phyloP scores from a whole-genome alignment of 2,113 vertebrate species.

The Xenopus borealis region DNA sequence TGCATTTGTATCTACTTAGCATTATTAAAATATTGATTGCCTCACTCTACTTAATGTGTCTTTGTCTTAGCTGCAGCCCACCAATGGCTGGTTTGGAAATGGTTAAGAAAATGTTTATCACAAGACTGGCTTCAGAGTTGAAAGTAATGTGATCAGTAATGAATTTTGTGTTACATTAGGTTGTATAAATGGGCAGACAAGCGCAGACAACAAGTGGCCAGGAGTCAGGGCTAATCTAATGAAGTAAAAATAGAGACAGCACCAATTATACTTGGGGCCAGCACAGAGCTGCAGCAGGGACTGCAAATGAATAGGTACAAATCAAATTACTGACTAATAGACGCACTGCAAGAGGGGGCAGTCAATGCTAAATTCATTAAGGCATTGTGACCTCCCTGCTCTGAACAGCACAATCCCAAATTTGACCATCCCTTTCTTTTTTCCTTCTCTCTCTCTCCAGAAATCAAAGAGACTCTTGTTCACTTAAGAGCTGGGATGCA shows the following conservation, averaged over 20 bases:
- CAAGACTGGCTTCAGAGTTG: conserved; percentile 83
- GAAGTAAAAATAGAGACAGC: conserved; percentile 92
- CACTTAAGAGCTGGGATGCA: conserved; percentile 56
- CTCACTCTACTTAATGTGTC: conserved; percentile 64
- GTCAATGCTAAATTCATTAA: conserved; percentile 90
- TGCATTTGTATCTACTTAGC: conserved; percentile 63
- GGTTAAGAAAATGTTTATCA: conserved; percentile 87
- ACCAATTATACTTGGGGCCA: conserved; percentile 89
- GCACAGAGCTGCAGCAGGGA: conserved; percentile 85
- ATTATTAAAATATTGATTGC: conserved; percentile 72
- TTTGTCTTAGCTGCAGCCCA: conserved; percentile 57
- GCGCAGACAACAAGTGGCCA: conserved; percentile 94
- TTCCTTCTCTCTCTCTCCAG: conserved; percentile 38
- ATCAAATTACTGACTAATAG: conserved; percentile 90
- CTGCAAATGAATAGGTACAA: conserved; percentile 91
- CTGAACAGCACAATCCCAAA: conserved; percentile 76
- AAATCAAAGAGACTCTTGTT: conserved; percentile 81
- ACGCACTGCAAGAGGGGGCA: conserved; percentile 83
- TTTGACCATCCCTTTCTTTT: conserved; percentile 64
- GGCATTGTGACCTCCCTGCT: conserved; percentile 82
- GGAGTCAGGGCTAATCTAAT: conserved; percentile 98
- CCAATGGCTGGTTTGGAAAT: conserved; percentile 57
- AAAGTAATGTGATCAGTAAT: conserved; percentile 99
- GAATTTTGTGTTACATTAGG: conserved; percentile 99
- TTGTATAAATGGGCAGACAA: conserved; percentile 87